These are phyloP conservation scores for Opisthocomus hoazin DNA, from an alignment of 2,113 vertebrate species.

Conservation along the genomic window DNA sequence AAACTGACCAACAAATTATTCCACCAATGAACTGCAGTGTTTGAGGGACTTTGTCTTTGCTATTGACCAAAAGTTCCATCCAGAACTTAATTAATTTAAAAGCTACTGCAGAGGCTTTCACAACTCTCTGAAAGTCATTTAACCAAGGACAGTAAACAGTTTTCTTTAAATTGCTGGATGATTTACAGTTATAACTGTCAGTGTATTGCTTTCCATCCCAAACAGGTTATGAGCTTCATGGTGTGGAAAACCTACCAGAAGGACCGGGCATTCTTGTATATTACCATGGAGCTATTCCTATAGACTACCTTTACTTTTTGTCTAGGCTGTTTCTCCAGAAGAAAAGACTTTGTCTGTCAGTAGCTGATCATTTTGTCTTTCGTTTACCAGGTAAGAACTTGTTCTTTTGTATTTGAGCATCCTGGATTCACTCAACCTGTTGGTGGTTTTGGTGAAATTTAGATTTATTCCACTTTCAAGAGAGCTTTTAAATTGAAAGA, in stretches of 20 bases:
- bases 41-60: background rate
- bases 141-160: background rate
- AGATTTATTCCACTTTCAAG: background rate
- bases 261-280: conserved; percentile 92
- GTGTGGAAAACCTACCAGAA: conserved; percentile 75
- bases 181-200: background rate
- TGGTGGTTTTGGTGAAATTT: background rate
- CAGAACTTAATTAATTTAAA: background rate
- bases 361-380: conserved; percentile 89
- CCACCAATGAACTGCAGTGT: background rate
- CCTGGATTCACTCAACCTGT: background rate
- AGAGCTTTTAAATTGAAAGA: background rate
- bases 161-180: background rate
- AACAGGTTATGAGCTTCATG: conserved; percentile 78
- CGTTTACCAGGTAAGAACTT: conserved; percentile 73
- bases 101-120: background rate
- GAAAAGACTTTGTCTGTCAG: conserved; percentile 87
- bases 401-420: background rate
- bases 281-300: conserved; percentile 93
- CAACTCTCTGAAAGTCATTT: background rate
- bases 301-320: conserved; percentile 95
- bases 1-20: background rate
- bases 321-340: conserved; percentile 87
- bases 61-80: background rate
- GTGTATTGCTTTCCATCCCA: conserved; percentile 17